phyloP scores from a whole-genome alignment of 2,113 vertebrate species.

The Ginglymostoma cirratum region DNA sequence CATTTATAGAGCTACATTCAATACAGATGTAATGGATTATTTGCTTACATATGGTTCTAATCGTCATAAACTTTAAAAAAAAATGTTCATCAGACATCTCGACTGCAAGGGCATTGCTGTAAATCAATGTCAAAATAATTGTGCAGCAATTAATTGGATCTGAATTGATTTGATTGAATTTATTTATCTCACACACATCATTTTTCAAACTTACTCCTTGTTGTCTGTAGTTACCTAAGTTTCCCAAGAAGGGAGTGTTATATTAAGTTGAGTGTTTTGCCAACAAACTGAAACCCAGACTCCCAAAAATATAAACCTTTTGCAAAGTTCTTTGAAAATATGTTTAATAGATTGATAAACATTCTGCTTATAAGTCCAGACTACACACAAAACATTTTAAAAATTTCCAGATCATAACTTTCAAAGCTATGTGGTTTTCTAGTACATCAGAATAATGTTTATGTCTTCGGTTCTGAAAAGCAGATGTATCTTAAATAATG shows the following conservation, averaged over 20 bases:
- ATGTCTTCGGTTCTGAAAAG: conserved; percentile 25
- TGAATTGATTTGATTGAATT: background rate
- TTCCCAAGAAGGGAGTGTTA: background rate
- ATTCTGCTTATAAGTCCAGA: conserved; percentile 30
- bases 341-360: conserved; percentile 37
- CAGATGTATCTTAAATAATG: conserved; percentile 29
- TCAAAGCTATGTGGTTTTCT: conserved; percentile 29
- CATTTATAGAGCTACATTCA: background rate
- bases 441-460: conserved; percentile 10
- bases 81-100: conserved; percentile 12
- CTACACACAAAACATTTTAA: conserved; percentile 17
- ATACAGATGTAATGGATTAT: background rate
- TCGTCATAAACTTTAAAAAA: background rate
- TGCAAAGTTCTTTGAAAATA: conserved; percentile 19
- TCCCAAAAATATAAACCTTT: conserved; percentile 4
- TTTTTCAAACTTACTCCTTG: background rate
- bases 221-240: background rate
- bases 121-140: background rate
- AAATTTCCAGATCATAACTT: conserved; percentile 25
- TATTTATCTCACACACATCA: background rate
- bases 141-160: background rate
- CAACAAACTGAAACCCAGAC: conserved; percentile 23
- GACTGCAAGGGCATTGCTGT: background rate
- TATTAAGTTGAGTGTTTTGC: conserved; percentile 10
- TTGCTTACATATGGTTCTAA: conserved; percentile 21